Conservation (phyloP, 2,113 vertebrate genomes). For the Montifringilla adamsi region DNA sequence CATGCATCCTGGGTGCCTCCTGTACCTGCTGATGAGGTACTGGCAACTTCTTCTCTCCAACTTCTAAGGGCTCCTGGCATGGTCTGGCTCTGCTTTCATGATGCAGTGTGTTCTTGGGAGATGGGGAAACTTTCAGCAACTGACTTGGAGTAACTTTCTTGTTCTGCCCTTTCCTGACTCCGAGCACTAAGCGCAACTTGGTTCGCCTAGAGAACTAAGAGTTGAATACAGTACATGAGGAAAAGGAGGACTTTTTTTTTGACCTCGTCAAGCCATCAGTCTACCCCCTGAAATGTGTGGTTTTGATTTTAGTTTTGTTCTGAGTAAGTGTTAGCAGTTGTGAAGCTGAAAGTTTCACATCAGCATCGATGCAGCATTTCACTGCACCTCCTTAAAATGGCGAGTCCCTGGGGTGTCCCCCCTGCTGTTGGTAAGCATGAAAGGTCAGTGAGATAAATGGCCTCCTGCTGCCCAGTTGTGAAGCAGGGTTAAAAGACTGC, state of each 20-base stretch:
- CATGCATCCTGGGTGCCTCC: neutral
- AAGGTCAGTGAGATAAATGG: neutral
- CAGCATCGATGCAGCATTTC: neutral
- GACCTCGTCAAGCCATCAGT: neutral
- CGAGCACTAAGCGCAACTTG: neutral
- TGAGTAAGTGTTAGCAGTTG: neutral
- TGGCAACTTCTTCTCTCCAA: neutral
- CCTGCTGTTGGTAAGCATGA: neutral
- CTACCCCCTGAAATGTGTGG: fast-evolving
- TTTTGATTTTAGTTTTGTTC: neutral
- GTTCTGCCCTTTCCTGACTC: neutral
- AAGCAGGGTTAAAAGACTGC: neutral
- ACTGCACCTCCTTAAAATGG: neutral
- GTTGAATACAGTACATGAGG: fast-evolving
- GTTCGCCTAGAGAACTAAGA: neutral
- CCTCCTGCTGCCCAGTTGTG: neutral
- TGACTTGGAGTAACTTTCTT: neutral
- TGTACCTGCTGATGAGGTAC: neutral
- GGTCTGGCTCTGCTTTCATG: neutral
- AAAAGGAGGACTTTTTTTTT: neutral
- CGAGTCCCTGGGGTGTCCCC: neutral
- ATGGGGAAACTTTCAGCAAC: neutral
- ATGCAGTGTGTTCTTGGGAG: neutral
- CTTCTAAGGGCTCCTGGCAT: neutral
- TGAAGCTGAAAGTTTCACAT: neutral